Percentiles rank a stretch among this genome's conserved stretches.
These are phyloP conservation scores for Potamilus streckersoni DNA, from an alignment of 1,140 invertebrate species.

Conservation along the genomic window DNA sequence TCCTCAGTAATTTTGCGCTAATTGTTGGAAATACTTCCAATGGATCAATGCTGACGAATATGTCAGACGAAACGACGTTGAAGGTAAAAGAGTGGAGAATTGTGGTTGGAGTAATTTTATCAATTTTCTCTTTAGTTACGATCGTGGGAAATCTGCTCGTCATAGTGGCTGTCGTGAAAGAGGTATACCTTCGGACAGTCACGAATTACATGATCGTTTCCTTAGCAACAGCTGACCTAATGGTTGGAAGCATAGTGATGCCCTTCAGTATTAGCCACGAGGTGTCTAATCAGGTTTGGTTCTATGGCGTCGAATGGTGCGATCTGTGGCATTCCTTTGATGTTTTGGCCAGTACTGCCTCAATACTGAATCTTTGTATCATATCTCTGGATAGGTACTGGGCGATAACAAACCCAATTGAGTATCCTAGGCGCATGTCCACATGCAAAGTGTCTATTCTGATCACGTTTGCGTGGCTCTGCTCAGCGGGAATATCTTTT, in stretches of 20 bases:
- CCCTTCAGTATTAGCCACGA: slow-evolving; percentile 96
- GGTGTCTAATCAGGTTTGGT: slow-evolving; percentile 82
- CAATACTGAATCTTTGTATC: slow-evolving; percentile 95
- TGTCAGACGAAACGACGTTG: too few relatives aligned
- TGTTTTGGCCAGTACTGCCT: slow-evolving; percentile 95
- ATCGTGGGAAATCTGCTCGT: slow-evolving; percentile 92
- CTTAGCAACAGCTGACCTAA: slow-evolving; percentile 96
- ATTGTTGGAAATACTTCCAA: too few relatives aligned
- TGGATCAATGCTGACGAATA: too few relatives aligned
- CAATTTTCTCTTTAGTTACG: slow-evolving; percentile 65
- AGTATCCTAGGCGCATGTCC: slow-evolving; percentile 96
- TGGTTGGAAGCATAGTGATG: slow-evolving; percentile 94
- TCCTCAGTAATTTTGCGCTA: too few relatives aligned
- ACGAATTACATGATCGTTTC: slow-evolving; percentile 99
- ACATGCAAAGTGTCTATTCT: slow-evolving; percentile 81
- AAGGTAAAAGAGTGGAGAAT: too few relatives aligned
- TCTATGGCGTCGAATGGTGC: slow-evolving; percentile 90
- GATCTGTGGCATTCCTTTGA: slow-evolving; percentile 98
- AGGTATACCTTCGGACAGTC: slow-evolving; percentile 94
- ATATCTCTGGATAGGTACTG: slow-evolving; percentile 81
- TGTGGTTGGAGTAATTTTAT: too few relatives aligned
- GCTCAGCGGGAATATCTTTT: slow-evolving; percentile 92
- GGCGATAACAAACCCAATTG: slow-evolving; percentile 98
- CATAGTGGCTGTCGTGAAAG: slow-evolving; percentile 95
- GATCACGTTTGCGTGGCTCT: slow-evolving; percentile 93